Evolutionary conservation across 2,797 vertebrate species (phyloP).

Genomic region (Melanotaenia trifasciata): DNA sequence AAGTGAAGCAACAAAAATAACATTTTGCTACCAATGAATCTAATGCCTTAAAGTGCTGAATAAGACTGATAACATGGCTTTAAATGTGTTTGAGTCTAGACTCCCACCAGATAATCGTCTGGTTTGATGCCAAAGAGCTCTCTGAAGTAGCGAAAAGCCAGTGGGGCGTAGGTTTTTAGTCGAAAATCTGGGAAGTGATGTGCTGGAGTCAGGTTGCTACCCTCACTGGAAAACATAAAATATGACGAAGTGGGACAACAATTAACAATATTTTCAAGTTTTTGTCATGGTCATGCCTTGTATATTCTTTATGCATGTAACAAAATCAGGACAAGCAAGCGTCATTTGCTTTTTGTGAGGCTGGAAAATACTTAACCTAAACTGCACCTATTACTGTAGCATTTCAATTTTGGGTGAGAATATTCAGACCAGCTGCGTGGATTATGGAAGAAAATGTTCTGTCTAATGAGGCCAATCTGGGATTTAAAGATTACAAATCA

Average conservation of each 20-base stretch:
- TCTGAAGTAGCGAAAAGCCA: constrained; percentile 97
- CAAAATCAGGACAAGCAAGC: background rate
- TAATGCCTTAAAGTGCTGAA: background rate
- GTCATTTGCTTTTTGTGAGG: background rate
- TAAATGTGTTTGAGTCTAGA: background rate
- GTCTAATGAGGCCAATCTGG: constrained; percentile 17
- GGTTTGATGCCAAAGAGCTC: constrained; percentile 98
- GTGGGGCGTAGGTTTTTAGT: constrained; percentile 94
- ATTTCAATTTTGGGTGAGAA: background rate
- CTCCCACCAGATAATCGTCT: constrained; percentile 95
- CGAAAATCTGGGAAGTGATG: constrained; percentile 96
- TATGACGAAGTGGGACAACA: background rate
- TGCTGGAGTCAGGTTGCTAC: constrained; percentile 95
- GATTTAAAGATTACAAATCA: constrained; percentile 6
- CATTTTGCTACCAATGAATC: constrained; percentile 3
- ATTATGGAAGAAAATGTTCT: background rate
- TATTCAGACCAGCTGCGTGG: background rate
- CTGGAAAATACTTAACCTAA: background rate
- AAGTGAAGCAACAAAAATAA: constrained; percentile 1
- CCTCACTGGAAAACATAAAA: constrained; percentile 82
- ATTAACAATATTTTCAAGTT: background rate
- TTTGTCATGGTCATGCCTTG: background rate
- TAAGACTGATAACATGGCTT: background rate
- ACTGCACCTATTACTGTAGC: background rate
- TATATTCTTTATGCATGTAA: background rate